Evolutionary conservation across 2,888 invertebrate species (phyloP).

Genomic region (Drosophila putrida): DNA sequence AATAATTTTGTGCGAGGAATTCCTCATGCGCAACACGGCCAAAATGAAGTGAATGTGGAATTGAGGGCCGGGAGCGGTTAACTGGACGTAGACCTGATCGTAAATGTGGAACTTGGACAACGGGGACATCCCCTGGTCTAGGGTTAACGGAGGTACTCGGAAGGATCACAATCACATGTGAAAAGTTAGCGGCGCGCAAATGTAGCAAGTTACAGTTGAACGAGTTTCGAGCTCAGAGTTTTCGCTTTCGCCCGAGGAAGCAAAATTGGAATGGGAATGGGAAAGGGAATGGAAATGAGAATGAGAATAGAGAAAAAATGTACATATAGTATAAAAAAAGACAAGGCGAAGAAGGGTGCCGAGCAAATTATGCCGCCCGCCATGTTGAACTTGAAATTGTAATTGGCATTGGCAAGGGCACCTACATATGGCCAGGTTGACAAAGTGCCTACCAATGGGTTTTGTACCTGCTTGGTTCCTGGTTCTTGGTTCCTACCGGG

Average conservation of each 20-base stretch:
- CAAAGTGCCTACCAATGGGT: slow-evolving; percentile 22
- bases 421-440: slow-evolving; percentile 69
- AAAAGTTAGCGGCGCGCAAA: slow-evolving; percentile 75
- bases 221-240: slow-evolving; percentile 46
- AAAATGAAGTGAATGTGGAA: slow-evolving; percentile 26
- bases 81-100: slow-evolving; percentile 8
- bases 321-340: background rate
- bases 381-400: slow-evolving; percentile 83
- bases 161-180: slow-evolving; percentile 69
- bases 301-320: slow-evolving; percentile 21
- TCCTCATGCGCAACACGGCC: slow-evolving; percentile 78
- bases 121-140: slow-evolving; percentile 19
- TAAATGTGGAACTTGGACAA: background rate
- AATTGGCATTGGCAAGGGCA: slow-evolving; percentile 83
- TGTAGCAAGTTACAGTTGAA: slow-evolving; percentile 70
- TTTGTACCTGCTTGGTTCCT: background rate
- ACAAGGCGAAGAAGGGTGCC: slow-evolving; percentile 23
- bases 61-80: slow-evolving; percentile 22
- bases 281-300: slow-evolving; percentile 15
- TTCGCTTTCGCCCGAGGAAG: slow-evolving; percentile 41
- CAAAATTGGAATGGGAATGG: slow-evolving; percentile 25
- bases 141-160: slow-evolving; percentile 11
- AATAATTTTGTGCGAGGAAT: slow-evolving; percentile 78
- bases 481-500: slow-evolving; percentile 9
- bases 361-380: slow-evolving; percentile 77